Evolutionary conservation across 2,888 invertebrate species (phyloP).

Genomic region (Saturnia japonica): DNA sequence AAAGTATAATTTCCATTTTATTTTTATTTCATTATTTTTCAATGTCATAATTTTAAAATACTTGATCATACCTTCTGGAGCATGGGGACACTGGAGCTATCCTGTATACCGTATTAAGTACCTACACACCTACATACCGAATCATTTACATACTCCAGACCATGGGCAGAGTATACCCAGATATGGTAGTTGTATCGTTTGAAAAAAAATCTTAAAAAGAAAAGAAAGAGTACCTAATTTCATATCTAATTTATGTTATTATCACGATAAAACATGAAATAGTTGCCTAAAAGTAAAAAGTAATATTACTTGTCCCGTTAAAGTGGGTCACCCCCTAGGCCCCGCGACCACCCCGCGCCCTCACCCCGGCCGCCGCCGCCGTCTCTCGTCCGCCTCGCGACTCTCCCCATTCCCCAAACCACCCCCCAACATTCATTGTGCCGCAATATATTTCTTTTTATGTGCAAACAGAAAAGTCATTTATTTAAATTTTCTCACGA

Average conservation of each 20-base stretch:
- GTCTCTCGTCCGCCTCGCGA: slow-evolving; percentile 68
- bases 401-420: slow-evolving; percentile 67
- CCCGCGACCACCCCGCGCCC: slow-evolving; percentile 40
- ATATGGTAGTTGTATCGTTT: background rate
- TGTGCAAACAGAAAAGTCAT: slow-evolving; percentile 83
- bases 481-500: slow-evolving; percentile 83
- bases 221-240: slow-evolving; percentile 33
- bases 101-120: background rate
- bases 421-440: slow-evolving; percentile 81
- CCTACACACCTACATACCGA: background rate
- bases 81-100: background rate
- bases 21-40: too few species aligned
- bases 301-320: slow-evolving; percentile 83
- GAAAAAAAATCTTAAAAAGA: background rate
- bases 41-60: too few species aligned
- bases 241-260: slow-evolving; percentile 64
- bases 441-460: slow-evolving; percentile 83
- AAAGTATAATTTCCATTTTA: too few species aligned
- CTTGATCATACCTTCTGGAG: too few species aligned
- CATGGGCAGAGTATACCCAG: background rate
- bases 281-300: slow-evolving; percentile 83
- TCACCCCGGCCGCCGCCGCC: slow-evolving; percentile 49
- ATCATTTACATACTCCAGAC: background rate
- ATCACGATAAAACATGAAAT: slow-evolving; percentile 80
- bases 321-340: slow-evolving; percentile 79